A percentile compares a stretch with the other conserved stretches of the same genome.
These are phyloP conservation scores for Graptemys geographica DNA, from an alignment of 2,797 vertebrate species.

Conservation along the genomic window DNA sequence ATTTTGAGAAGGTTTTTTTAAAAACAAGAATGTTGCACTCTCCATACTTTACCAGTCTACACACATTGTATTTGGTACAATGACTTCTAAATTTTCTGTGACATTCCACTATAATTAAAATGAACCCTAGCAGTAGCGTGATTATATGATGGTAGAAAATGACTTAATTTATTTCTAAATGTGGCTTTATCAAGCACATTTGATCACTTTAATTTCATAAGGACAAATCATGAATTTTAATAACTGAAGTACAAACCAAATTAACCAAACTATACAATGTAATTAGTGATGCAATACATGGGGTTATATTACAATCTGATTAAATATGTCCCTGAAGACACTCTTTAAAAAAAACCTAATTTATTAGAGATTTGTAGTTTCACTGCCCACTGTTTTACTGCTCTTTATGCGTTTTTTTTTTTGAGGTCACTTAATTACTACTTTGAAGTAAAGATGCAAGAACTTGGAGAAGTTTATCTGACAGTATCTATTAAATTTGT, in stretches of 20 bases:
- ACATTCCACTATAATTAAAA: conserved; percentile 50
- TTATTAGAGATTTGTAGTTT: conserved; percentile 42
- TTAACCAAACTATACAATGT: conserved; percentile 61
- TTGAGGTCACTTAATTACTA: conserved; percentile 25
- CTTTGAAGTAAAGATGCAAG: conserved; percentile 17
- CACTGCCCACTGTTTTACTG: conserved; percentile 15
- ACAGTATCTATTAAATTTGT: background rate
- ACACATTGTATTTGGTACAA: background rate
- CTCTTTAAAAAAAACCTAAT: conserved; percentile 20
- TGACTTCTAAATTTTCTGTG: conserved; percentile 25
- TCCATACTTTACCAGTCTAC: background rate
- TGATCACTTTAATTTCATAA: conserved; percentile 68
- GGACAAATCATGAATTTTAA: conserved; percentile 58
- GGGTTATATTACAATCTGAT: conserved; percentile 56
- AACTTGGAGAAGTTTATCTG: background rate
- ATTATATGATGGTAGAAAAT: conserved; percentile 60
- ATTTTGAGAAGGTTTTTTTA: background rate
- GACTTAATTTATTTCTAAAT: conserved; percentile 60
- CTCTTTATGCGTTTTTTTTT: conserved; percentile 4
- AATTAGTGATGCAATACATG: conserved; percentile 57
- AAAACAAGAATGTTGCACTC: background rate
- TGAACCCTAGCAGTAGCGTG: conserved; percentile 52
- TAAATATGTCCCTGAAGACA: conserved; percentile 50
- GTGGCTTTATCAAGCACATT: conserved; percentile 56
- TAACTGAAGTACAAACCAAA: conserved; percentile 62